Base-by-base conservation (phyloP, 2,888 invertebrate species). In the Sisyra terminalis region DNA sequence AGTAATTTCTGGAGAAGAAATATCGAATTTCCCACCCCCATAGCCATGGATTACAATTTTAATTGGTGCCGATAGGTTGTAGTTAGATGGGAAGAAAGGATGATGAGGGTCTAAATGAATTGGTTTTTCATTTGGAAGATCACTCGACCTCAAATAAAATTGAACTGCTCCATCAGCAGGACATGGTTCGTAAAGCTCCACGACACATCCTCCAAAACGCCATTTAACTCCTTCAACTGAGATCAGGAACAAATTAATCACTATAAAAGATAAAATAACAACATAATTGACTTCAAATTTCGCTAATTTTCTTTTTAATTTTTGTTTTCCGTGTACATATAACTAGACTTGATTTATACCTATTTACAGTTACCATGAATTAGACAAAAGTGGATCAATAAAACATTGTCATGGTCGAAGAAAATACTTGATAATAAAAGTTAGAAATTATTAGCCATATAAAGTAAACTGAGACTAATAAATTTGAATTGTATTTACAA, bases 1-100 rank as follows among this genome's bases (percentile, higher is more conserved):
- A 14, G 16, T 14, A 17, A 41, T 13, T 18, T 34, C 38, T 14
- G 37, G 29, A 14, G 37, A 59, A 13, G 60, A 58, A 45, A 51
- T 55, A 47, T 64, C 62, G 9, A 58, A 50, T 31, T 53, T 50
- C 10, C 64, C 65, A 8, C 61, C 64, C 7, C 61, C 64, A 50
- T 65, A 66, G 29, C 66, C 66, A 47, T 65, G 65, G 16, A 65
- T 51, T 1, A 61, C 47, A 13, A 61, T 53, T 50, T 61, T 61
- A 15, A 57, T 42, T 3, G 56, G 55, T 8, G 50, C 44, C 16
- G 47, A 44, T 34, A 50, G 50, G 31, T 52, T 48, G 40, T 53
- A 57, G 13, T 48, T 47, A 10, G 42, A 18, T 1, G 59, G 60
- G 37, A 60, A 40, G 9, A 47, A 37, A 24, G 56, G 54, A 40